Conservation (phyloP, 2,113 vertebrate genomes). For the Eulacestoma nigropectus region DNA sequence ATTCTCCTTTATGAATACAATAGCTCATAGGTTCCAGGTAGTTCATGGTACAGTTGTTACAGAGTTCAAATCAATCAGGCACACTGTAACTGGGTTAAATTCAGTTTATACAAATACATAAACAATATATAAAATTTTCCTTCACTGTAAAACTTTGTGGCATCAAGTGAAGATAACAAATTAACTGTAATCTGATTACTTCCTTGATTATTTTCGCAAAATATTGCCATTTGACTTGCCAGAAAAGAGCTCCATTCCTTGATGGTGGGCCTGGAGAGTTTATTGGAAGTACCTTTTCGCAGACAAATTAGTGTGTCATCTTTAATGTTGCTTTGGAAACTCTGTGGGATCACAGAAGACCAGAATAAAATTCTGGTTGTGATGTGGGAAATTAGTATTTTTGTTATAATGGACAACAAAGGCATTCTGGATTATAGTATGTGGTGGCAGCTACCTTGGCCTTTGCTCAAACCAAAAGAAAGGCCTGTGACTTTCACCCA, state of each 20-base stretch:
- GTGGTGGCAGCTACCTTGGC: not conserved
- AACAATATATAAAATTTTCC: not conserved
- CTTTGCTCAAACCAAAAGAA: not conserved
- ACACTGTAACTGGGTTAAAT: not conserved
- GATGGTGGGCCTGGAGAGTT: not conserved
- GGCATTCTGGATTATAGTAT: not conserved
- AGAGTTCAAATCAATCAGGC: not conserved
- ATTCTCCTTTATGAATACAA: not conserved
- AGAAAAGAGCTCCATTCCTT: not conserved
- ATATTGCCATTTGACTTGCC: not conserved
- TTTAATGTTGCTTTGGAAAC: not conserved
- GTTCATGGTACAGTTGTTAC: not conserved
- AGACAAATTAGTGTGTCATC: not conserved
- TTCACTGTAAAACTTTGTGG: not conserved
- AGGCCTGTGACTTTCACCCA: not conserved
- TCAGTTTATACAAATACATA: not conserved
- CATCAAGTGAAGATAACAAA: not conserved
- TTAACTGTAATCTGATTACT: not conserved
- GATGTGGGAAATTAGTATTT: not conserved
- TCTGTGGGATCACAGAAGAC: not conserved
- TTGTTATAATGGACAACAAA: not conserved
- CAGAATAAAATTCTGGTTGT: not conserved
- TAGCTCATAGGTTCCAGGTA: not conserved
- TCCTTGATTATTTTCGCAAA: not conserved
- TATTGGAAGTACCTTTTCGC: not conserved